Percentiles rank a stretch among this genome's conserved stretches.
Evolutionary conservation across 2,113 vertebrate species (phyloP).

Genomic region (Pangasianodon hypophthalmus): DNA sequence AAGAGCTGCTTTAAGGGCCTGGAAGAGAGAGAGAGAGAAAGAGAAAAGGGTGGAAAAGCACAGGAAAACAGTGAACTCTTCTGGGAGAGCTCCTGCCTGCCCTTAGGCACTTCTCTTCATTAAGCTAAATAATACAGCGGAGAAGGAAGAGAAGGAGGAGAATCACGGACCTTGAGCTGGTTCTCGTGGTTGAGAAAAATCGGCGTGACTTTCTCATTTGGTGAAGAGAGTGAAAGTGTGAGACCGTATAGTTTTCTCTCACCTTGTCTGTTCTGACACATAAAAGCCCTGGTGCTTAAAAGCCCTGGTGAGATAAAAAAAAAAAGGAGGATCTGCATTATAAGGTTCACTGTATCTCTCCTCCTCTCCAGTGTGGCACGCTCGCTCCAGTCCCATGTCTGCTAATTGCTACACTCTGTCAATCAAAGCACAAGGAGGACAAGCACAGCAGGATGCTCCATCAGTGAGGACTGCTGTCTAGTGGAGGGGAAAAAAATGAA

Average conservation of each 20-base stretch:
- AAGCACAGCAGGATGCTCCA: constrained; percentile 3
- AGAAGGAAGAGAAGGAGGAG: constrained; percentile 43
- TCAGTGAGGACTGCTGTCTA: constrained; percentile 13
- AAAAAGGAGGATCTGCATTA: not conserved
- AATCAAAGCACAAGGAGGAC: constrained; percentile 14
- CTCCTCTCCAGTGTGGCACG: not conserved
- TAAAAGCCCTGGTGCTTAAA: not conserved
- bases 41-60: not conserved
- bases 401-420: constrained; percentile 37
- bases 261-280: not conserved
- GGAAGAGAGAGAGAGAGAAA: not conserved
- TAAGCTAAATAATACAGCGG: constrained; percentile 27
- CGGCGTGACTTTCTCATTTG: not conserved
- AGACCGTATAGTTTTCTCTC: no score
- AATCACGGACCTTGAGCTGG: constrained; percentile 22
- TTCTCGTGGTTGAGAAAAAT: constrained; percentile 38
- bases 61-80: constrained; percentile 33
- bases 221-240: not conserved
- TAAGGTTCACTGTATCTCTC: not conserved
- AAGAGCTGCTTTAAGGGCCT: not conserved
- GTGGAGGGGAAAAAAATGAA: not conserved
- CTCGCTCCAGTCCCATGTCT: not conserved
- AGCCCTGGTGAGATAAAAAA: not conserved
- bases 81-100: constrained; percentile 10
- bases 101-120: constrained; percentile 39